Conservation (phyloP, 92 coral and sea anemone species). For the Metridium senile region DNA sequence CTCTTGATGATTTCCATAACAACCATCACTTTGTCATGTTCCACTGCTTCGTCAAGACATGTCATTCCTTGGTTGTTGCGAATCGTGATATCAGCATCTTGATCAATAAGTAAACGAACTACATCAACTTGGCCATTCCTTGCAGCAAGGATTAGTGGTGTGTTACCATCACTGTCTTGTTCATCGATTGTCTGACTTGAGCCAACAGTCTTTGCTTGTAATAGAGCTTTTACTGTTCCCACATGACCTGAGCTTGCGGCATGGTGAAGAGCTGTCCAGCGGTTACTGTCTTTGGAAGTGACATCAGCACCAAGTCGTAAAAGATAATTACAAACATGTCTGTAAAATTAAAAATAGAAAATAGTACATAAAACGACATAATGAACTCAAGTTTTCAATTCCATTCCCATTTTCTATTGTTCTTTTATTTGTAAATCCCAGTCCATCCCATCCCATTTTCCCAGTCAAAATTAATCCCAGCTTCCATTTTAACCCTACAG, state of each 20-base stretch:
- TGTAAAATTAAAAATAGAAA: too few relatives aligned
- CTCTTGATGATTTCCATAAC: slow-evolving; percentile 70
- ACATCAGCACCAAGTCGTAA: slow-evolving; percentile 68
- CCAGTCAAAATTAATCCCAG: too few relatives aligned
- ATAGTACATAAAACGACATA: background rate
- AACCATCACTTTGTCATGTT: slow-evolving; percentile 54
- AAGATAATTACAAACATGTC: slow-evolving; percentile 55
- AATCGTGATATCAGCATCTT: slow-evolving; percentile 59
- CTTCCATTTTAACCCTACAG: too few relatives aligned
- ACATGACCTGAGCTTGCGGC: slow-evolving; percentile 71
- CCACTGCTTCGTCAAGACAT: slow-evolving; percentile 76
- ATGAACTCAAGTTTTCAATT: too few relatives aligned
- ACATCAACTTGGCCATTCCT: slow-evolving; percentile 52
- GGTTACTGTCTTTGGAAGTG: slow-evolving; percentile 64
- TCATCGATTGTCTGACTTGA: slow-evolving; percentile 41
- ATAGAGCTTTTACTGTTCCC: slow-evolving; percentile 37
- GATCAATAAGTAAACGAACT: slow-evolving; percentile 43
- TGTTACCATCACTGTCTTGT: slow-evolving; percentile 54
- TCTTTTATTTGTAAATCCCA: too few relatives aligned
- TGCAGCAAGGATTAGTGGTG: slow-evolving; percentile 72
- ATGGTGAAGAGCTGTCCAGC: slow-evolving; percentile 73
- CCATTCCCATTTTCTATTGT: too few relatives aligned
- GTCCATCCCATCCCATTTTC: too few relatives aligned
- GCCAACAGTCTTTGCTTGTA: slow-evolving; percentile 22
- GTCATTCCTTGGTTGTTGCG: slow-evolving; percentile 51